Evolutionary conservation across 2,888 invertebrate species (phyloP).

Genomic region (Parasteatoda lunata): DNA sequence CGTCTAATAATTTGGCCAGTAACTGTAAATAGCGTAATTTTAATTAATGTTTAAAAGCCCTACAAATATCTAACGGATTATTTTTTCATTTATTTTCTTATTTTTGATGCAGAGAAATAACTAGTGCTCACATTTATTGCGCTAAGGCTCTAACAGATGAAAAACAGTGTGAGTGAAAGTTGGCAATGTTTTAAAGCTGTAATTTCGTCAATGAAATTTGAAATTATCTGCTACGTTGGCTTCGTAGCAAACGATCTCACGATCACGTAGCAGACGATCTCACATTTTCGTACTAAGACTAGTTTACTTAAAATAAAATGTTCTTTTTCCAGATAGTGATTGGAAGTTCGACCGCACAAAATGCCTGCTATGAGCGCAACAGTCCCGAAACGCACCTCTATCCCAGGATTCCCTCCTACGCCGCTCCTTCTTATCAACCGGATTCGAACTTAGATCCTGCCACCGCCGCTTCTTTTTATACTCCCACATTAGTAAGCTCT

Average conservation of each 20-base stretch:
- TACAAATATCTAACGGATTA: too few species aligned
- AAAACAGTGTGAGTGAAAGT: too few species aligned
- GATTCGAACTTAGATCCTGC: constrained; percentile 28
- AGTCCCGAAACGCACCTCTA: constrained; percentile 51
- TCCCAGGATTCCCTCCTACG: constrained; percentile 46
- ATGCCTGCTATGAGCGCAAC: constrained; percentile 47
- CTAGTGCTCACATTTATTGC: too few species aligned
- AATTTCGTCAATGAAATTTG: too few species aligned
- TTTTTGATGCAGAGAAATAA: too few species aligned
- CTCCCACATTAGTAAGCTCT: constrained; percentile 45
- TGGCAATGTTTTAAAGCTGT: too few species aligned
- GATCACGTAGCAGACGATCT: not conserved
- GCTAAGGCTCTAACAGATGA: too few species aligned
- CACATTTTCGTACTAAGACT: not conserved
- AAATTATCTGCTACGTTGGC: too few species aligned
- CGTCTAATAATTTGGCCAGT: too few species aligned
- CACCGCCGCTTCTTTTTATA: constrained; percentile 45
- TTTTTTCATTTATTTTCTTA: too few species aligned
- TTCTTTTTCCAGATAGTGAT: constrained; percentile 48
- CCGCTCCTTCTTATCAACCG: constrained; percentile 24
- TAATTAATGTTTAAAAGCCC: too few species aligned
- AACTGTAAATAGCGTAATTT: too few species aligned
- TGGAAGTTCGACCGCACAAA: constrained; percentile 46
- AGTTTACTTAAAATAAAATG: not conserved
- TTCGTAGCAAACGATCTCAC: not conserved